phyloP scores from a whole-genome alignment of 2,888 invertebrate species.

The Amaurobius ferox region DNA sequence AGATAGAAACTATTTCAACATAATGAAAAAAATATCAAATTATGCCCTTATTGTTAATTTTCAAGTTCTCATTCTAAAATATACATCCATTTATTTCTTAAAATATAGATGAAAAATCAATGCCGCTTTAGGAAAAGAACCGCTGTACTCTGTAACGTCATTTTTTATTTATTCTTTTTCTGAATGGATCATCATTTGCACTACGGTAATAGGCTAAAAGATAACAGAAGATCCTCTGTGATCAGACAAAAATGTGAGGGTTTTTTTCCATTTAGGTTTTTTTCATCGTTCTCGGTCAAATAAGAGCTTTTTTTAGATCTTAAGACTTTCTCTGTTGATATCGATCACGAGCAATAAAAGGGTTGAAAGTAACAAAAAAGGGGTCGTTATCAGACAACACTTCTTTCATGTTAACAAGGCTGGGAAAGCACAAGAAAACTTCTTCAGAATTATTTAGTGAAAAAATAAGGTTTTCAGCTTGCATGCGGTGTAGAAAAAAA shows the following conservation, averaged over 20 bases:
- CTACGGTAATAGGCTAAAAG: not conserved
- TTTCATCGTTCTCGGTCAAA: not conserved
- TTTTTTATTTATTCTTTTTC: not conserved
- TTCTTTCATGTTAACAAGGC: slow-evolving; percentile 16
- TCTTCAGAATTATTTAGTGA: not conserved
- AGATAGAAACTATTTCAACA: too few species aligned
- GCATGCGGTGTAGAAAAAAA: not conserved
- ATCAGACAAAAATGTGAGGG: not conserved
- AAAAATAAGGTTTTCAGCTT: not conserved
- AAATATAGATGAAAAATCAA: not conserved
- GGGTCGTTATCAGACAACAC: slow-evolving; percentile 14
- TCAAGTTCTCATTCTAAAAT: too few species aligned
- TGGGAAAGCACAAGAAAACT: not conserved
- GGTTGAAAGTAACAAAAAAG: slow-evolving; percentile 16
- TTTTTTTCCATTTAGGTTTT: not conserved
- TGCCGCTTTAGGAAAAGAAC: not conserved
- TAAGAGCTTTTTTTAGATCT: slow-evolving; percentile 13
- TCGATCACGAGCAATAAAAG: slow-evolving; percentile 12
- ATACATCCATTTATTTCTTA: not conserved
- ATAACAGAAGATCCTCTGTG: not conserved
- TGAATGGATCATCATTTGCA: not conserved
- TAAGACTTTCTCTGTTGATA: slow-evolving; percentile 9
- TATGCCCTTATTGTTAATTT: too few species aligned
- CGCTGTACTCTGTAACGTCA: not conserved
- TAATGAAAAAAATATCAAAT: too few species aligned